Percentiles rank a stretch among this genome's conserved stretches.
Evolutionary conservation across 2,113 vertebrate species (phyloP).

Genomic region (Okapia johnstoni): DNA sequence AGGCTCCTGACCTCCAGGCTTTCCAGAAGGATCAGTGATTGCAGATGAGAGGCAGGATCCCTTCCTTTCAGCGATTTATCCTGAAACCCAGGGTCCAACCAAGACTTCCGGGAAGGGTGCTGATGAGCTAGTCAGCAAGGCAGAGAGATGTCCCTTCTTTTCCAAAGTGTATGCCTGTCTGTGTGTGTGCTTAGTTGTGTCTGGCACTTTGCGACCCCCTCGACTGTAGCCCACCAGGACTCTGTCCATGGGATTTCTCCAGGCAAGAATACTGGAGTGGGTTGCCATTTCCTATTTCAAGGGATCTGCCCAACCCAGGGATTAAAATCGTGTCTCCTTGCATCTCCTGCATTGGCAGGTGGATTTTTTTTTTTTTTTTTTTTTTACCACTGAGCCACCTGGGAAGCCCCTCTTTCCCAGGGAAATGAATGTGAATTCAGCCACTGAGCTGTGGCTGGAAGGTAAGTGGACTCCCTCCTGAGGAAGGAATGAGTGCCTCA

Average conservation of each 20-base stretch:
- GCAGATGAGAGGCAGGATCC: neutral
- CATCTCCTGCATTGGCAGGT: neutral
- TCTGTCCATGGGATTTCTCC: neutral
- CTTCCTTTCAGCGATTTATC: neutral
- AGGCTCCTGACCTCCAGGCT: neutral
- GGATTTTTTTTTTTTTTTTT: neutral
- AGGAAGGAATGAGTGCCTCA: neutral
- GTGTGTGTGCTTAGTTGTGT: neutral
- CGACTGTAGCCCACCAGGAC: neutral
- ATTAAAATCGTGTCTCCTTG: neutral
- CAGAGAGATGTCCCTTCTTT: neutral
- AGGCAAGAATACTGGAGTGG: neutral
- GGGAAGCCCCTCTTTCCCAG: neutral
- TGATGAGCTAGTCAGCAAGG: neutral
- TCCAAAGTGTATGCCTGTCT: neutral
- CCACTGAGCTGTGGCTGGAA: neutral
- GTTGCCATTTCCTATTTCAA: neutral
- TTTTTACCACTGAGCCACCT: neutral
- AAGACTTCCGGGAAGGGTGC: neutral
- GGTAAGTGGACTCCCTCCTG: neutral
- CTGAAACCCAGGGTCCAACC: neutral
- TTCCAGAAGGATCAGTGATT: neutral
- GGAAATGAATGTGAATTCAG: neutral
- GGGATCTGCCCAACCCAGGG: neutral
- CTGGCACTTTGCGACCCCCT: fast-evolving